phyloP scores from a whole-genome alignment of 1,140 invertebrate species.

The Heliconius nattereri region DNA sequence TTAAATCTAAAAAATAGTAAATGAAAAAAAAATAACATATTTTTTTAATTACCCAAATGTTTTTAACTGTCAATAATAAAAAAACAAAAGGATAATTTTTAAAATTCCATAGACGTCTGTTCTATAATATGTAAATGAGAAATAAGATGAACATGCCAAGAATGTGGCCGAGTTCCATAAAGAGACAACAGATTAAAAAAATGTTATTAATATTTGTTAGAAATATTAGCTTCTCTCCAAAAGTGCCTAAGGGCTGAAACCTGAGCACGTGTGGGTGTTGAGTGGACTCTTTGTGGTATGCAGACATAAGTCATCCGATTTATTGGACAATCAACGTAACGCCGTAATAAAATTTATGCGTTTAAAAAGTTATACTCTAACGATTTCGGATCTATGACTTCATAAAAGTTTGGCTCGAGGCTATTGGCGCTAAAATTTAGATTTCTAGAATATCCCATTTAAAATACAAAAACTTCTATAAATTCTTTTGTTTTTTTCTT shows the following conservation, averaged over 20 bases:
- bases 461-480: no score
- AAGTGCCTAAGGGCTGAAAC: slow-evolving; percentile 74
- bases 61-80: neutral
- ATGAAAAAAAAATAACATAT: no score
- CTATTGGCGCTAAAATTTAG: neutral
- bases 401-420: slow-evolving; percentile 29
- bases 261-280: slow-evolving; percentile 69
- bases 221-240: slow-evolving; percentile 79
- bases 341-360: slow-evolving; percentile 58
- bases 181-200: slow-evolving; percentile 52
- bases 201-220: slow-evolving; percentile 79
- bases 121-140: neutral
- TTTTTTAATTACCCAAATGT: no score
- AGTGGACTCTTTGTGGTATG: slow-evolving; percentile 54
- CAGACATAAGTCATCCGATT: slow-evolving; percentile 61
- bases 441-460: neutral
- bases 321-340: slow-evolving; percentile 56
- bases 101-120: slow-evolving; percentile 14
- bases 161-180: slow-evolving; percentile 33
- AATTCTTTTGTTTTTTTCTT: neutral
- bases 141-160: slow-evolving; percentile 21
- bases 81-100: neutral
- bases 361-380: slow-evolving; percentile 48
- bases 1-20: no score
- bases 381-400: slow-evolving; percentile 46